phyloP scores from a whole-genome alignment of 1,140 invertebrate genomes.

The Neocloeon triangulifer region DNA sequence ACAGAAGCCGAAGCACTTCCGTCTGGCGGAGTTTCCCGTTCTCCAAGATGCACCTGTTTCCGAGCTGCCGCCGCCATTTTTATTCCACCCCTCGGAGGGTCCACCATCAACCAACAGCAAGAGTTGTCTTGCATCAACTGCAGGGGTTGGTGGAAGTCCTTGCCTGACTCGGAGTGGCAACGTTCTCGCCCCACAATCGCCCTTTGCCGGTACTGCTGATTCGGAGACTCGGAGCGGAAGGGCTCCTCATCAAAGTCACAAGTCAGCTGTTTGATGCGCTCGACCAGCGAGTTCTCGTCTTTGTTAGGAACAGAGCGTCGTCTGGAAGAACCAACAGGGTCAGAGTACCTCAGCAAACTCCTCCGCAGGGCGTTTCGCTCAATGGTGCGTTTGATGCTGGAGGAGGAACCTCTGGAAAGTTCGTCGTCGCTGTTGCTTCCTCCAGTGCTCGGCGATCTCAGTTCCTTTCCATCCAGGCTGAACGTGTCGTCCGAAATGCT shows the following conservation, averaged over 20 bases:
- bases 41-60: not conserved
- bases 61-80: not conserved
- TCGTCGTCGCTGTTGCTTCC: conserved; percentile 13
- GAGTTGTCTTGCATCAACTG: conserved; percentile 19
- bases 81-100: not conserved
- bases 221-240: conserved; percentile 7
- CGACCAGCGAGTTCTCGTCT: conserved; percentile 42
- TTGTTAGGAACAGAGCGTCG: conserved; percentile 20
- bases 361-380: conserved; percentile 46
- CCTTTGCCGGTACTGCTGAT: conserved; percentile 22
- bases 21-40: not conserved
- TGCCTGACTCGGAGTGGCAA: not conserved
- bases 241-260: conserved; percentile 47
- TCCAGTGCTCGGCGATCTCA: conserved; percentile 26
- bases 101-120: not conserved
- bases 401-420: not conserved
- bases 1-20: not conserved
- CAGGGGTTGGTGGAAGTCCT: conserved; percentile 31
- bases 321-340: not conserved
- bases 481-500: no score
- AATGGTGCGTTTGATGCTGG: conserved; percentile 25
- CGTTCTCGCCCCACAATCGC: conserved; percentile 23
- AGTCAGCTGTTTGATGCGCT: conserved; percentile 54
- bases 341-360: conserved; percentile 25
- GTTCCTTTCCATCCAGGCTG: not conserved